Conservation (phyloP, 2,113 vertebrate genomes). For the Arothron firmamentum region DNA sequence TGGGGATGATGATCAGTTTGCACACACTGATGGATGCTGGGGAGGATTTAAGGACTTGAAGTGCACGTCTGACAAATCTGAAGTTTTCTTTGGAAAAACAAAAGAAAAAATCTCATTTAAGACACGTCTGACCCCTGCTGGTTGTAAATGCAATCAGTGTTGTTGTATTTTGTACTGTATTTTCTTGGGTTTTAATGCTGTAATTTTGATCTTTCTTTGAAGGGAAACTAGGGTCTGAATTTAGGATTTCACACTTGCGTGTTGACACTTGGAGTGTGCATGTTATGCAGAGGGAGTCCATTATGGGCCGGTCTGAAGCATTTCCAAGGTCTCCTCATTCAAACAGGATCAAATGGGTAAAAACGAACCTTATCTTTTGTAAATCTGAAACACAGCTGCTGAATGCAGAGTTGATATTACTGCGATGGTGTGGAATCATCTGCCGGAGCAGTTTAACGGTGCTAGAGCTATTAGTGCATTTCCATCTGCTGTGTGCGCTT, state of each 20-base stretch:
- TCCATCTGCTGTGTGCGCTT: not conserved
- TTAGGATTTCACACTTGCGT: too few relatives aligned
- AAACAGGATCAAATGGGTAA: not conserved
- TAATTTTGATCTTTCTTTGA: conserved; percentile 27
- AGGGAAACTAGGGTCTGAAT: conserved; percentile 11
- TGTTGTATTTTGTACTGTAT: conserved; percentile 54
- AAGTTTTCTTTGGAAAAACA: conserved; percentile 24
- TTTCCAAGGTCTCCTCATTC: not conserved
- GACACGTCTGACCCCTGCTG: conserved; percentile 28
- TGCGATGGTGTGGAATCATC: not conserved
- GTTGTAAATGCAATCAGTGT: conserved; percentile 45
- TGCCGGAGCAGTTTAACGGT: not conserved
- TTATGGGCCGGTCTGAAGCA: too few relatives aligned
- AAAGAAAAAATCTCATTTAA: conserved; percentile 1
- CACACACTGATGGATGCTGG: conserved; percentile 4
- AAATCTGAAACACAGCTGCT: not conserved
- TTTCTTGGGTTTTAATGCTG: conserved; percentile 32
- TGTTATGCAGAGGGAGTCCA: too few relatives aligned
- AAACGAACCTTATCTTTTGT: not conserved
- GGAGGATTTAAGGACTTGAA: conserved; percentile 32
- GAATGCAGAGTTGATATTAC: not conserved
- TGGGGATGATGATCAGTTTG: conserved; percentile 11
- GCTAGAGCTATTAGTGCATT: not conserved
- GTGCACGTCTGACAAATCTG: conserved; percentile 34
- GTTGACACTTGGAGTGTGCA: too few relatives aligned